A percentile compares a stretch with the other conserved stretches of the same genome.
Conservation (phyloP, 30 jellyfish, hydroid and myxozoan species). For the Hydra vulgaris region DNA sequence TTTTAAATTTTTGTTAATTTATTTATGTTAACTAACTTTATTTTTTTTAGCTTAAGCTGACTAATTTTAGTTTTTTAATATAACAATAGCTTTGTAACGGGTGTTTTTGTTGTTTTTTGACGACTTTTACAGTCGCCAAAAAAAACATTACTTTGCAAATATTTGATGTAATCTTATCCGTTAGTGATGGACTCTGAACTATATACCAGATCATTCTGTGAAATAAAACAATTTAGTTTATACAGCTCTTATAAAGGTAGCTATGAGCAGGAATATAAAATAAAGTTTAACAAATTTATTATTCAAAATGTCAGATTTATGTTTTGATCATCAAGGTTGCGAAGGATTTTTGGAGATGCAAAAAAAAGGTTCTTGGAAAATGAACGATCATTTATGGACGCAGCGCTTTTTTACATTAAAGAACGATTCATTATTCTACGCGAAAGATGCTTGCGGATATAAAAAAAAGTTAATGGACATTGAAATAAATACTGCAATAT, state of each 20-base stretch:
- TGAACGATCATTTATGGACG: constrained; percentile 25
- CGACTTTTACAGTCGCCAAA: not conserved
- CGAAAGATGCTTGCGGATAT: constrained; percentile 13
- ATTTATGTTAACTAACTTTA: too few species aligned
- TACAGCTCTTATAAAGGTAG: not conserved
- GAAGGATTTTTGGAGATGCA: constrained; percentile 26
- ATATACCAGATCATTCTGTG: not conserved
- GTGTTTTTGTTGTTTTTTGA: too few species aligned
- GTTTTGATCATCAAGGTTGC: not conserved
- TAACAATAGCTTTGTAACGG: too few species aligned
- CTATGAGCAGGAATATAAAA: not conserved
- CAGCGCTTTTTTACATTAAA: constrained; percentile 12
- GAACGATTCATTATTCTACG: constrained; percentile 10
- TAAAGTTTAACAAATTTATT: too few species aligned
- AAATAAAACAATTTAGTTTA: not conserved
- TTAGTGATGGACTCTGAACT: not conserved
- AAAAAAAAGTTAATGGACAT: not conserved
- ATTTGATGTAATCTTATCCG: not conserved
- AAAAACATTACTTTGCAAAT: not conserved
- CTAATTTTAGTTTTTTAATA: too few species aligned
- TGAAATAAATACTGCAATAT: constrained; percentile 24
- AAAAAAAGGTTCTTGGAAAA: constrained; percentile 10
- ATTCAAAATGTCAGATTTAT: not conserved
- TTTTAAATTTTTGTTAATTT: too few species aligned
- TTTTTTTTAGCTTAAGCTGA: too few species aligned